Evolutionary conservation across 2,113 vertebrate genomes (phyloP), one percentile per base, ranked within the genome.

Genomic region (Nansenia antarctica): DNA sequence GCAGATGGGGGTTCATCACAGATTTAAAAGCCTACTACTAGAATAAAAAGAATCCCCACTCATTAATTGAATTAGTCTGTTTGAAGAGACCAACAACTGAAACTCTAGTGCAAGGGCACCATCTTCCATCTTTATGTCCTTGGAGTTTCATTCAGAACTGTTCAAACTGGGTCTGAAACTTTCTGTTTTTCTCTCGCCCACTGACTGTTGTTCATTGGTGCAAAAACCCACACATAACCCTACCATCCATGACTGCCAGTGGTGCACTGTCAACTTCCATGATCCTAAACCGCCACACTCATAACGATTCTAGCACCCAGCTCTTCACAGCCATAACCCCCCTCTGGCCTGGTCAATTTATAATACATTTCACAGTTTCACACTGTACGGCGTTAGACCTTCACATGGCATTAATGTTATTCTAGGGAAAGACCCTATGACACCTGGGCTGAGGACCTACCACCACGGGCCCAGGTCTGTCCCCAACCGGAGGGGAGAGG

Each of bases 361-460:
- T 87, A 72, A 60, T 69, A 80, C 84, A 82, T 85, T 88, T 88
- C 47, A 39, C 89, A 85, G 83, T 82, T 87, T 86, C 82, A 81
- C 84, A 80, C 85, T 63, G 65, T 70, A 76, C 81, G 64, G 76
- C 60, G 79, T 68, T 35, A 67, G 74, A 65, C 72, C 80, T 82
- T 90, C 89, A 63, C 49, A 74, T 73, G 81, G 69, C 72, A 85
- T 90, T 82, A 90, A 69, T 76, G 85, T 88, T 85, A 77, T 60
- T 80, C 69, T 73, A 67, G 20, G 31, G 42, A 75, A 74, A 82
- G 67, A 59, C 75, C 76, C 60, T 73, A 29, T 84, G 87, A 89
- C 85, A 87, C 71, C 59, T 59, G 7, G 67, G 68, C 55, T 15
- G 52, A 72, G 77, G 67, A 83, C 82, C 80, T 83, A 85, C 71